A percentile compares a stretch with the other conserved stretches of the same genome.
Conservation (phyloP, 2,113 vertebrate species). For the Australoheros scitulus region DNA sequence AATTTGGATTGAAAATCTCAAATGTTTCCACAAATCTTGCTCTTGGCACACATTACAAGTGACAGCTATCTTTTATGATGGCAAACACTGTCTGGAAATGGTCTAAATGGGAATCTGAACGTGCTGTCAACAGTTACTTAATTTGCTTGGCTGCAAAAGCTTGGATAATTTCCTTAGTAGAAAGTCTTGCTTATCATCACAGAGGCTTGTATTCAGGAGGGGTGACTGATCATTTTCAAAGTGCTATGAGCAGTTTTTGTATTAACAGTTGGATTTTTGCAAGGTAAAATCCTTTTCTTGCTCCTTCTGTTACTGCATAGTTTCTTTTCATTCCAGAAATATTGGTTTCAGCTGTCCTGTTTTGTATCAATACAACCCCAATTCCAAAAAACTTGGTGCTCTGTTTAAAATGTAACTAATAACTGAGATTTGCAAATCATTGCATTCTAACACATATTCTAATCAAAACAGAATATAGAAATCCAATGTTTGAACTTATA, state of each 20-base stretch:
- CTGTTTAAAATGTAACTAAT: too few relatives aligned
- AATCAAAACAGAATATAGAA: background rate
- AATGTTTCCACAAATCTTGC: background rate
- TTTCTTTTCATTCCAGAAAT: background rate
- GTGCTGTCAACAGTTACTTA: background rate
- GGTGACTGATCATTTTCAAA: background rate
- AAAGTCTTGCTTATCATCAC: background rate
- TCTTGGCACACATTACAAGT: background rate
- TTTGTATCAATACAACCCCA: background rate
- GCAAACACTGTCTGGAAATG: background rate
- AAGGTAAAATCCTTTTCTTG: background rate
- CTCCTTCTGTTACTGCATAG: background rate
- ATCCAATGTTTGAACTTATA: background rate
- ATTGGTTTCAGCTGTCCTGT: background rate
- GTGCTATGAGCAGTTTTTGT: background rate
- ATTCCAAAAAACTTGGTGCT: background rate
- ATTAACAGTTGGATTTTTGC: background rate
- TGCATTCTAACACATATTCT: too few relatives aligned
- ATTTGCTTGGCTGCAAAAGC: conserved; percentile 6
- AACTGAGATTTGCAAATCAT: too few relatives aligned
- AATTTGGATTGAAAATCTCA: conserved; percentile 18
- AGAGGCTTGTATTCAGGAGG: background rate
- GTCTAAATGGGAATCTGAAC: background rate
- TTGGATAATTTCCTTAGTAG: background rate
- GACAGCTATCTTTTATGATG: conserved; percentile 8